phyloP scores from a whole-genome alignment of 1,140 invertebrate species.

The Hycleus cichorii region DNA sequence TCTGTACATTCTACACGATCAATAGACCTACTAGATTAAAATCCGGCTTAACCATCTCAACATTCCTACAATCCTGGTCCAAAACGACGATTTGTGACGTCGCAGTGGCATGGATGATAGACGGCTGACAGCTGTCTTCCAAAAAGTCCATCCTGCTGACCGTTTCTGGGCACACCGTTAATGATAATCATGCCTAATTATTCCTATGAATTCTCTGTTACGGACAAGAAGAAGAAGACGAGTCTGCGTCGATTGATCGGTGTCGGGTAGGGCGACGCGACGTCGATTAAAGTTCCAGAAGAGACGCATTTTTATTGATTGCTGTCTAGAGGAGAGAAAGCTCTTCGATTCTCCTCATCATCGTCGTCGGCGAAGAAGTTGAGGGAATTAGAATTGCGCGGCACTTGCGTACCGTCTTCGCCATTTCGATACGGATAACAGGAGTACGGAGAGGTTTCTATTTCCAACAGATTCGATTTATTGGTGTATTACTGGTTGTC shows the following conservation, averaged over 20 bases:
- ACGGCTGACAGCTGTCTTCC: constrained; percentile 38
- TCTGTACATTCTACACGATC: no score
- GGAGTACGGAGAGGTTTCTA: neutral
- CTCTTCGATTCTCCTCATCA: neutral
- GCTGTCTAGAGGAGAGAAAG: neutral
- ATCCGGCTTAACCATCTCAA: neutral
- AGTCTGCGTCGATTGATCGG: no score
- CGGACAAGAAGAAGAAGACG: no score
- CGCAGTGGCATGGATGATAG: constrained; percentile 39
- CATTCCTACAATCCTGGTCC: constrained; percentile 27
- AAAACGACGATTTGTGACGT: constrained; percentile 38
- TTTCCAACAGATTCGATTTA: no score
- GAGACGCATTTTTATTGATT: neutral
- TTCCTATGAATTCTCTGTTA: no score
- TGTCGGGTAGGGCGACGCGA: no score
- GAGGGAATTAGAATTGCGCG: constrained; percentile 11
- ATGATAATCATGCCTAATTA: no score
- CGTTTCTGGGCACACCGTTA: neutral
- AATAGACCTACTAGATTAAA: no score
- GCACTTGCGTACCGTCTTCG: constrained; percentile 21
- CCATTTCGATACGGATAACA: constrained; percentile 14
- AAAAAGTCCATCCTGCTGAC: constrained; percentile 6
- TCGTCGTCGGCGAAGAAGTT: constrained; percentile 5
- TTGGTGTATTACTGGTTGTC: neutral
- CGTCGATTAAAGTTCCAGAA: no score